These are phyloP conservation scores for Muntiacus muntjak DNA, from an alignment of 2,113 vertebrate species.

Conservation along the genomic window DNA sequence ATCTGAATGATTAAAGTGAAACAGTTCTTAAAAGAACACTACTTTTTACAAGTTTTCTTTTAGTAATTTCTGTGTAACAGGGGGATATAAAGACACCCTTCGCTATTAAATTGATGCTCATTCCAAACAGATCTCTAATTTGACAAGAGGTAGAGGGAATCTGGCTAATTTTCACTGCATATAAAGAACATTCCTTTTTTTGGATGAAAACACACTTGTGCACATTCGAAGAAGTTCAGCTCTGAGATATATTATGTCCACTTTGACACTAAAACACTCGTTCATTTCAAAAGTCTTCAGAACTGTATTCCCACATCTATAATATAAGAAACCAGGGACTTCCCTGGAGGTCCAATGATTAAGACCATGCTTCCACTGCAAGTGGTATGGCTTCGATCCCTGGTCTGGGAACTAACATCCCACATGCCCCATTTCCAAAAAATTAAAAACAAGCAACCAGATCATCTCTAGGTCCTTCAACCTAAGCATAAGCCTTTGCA, in stretches of 20 bases:
- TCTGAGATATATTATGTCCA: neutral
- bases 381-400: neutral
- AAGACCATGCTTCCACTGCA: neutral
- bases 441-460: neutral
- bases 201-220: neutral
- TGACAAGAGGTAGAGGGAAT: neutral
- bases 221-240: neutral
- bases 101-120: neutral
- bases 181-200: neutral
- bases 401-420: neutral
- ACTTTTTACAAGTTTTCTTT: neutral
- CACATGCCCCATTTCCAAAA: neutral
- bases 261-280: neutral
- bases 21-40: neutral
- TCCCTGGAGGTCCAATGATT: neutral
- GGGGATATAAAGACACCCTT: neutral
- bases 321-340: neutral
- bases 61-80: neutral
- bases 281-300: neutral
- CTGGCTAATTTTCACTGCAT: neutral
- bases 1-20: neutral
- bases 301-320: neutral
- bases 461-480: neutral
- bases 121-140: neutral
- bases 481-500: neutral